Evolutionary conservation across 2,113 vertebrate species (phyloP).

Genomic region (Ptilorrhoa leucosticta): DNA sequence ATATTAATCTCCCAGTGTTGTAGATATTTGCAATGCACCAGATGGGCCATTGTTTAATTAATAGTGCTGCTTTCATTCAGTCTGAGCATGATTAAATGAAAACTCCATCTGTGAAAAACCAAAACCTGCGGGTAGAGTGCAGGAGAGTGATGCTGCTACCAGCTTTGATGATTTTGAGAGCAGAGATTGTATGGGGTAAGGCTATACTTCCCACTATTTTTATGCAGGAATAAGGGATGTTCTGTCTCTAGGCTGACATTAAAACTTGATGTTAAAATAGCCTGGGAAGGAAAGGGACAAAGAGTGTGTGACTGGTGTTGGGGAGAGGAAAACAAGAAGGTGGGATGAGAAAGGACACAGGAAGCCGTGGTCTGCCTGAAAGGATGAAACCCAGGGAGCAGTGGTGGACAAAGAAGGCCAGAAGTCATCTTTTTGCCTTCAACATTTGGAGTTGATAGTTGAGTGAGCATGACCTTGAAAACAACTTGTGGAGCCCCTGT

Average conservation of each 20-base stretch:
- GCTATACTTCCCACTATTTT: background rate
- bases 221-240: background rate
- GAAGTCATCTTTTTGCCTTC: background rate
- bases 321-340: background rate
- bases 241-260: background rate
- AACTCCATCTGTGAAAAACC: conserved; percentile 37
- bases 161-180: conserved; percentile 1
- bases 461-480: background rate
- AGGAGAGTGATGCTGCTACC: background rate
- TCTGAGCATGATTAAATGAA: conserved; percentile 50
- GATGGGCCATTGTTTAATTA: conserved; percentile 64
- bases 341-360: background rate
- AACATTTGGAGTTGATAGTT: background rate
- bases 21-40: conserved; percentile 36
- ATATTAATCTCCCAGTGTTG: conserved; percentile 39
- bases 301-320: background rate
- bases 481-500: background rate
- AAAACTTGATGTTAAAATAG: background rate
- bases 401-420: background rate
- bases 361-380: background rate
- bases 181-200: background rate
- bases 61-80: conserved; percentile 47
- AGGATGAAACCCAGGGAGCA: background rate
- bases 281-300: background rate
- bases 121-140: conserved; percentile 15